Evolutionary conservation across 2,113 vertebrate species (phyloP).

Genomic region (Pseudolaguvia tuberculata): DNA sequence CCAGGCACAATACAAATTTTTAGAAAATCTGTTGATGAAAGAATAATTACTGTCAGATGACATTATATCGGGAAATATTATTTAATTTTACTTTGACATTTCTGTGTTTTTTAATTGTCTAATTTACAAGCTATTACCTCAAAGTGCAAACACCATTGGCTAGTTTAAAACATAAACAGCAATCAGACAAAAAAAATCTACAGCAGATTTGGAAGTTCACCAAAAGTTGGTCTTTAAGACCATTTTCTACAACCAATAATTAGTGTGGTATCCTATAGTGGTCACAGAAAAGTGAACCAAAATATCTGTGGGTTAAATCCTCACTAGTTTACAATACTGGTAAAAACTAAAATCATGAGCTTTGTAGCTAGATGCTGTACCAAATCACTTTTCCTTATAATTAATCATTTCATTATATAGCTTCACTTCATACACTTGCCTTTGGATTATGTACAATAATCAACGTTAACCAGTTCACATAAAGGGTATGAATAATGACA

Average conservation of each 20-base stretch:
- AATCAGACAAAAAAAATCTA: not conserved
- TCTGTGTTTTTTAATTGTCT: constrained; percentile 4
- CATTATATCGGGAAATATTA: not conserved
- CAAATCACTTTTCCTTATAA: not conserved
- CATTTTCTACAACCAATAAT: not conserved
- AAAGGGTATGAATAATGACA: not conserved
- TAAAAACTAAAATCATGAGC: not conserved
- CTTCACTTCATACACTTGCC: not conserved
- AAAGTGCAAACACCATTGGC: not conserved
- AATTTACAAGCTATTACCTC: not conserved
- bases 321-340: not conserved
- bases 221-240: not conserved
- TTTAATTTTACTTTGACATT: not conserved
- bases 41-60: not conserved
- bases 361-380: not conserved
- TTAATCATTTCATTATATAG: not conserved
- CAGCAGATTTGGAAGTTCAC: not conserved
- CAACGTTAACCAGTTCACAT: not conserved
- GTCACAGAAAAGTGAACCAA: not conserved
- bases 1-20: constrained; percentile 60
- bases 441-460: constrained; percentile 11
- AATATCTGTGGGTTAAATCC: not conserved
- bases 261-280: not conserved
- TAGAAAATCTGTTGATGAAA: constrained; percentile 49
- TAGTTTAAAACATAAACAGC: constrained; percentile 22